phyloP scores from a whole-genome alignment of 2,888 invertebrate species.

The Metellina segmentata region DNA sequence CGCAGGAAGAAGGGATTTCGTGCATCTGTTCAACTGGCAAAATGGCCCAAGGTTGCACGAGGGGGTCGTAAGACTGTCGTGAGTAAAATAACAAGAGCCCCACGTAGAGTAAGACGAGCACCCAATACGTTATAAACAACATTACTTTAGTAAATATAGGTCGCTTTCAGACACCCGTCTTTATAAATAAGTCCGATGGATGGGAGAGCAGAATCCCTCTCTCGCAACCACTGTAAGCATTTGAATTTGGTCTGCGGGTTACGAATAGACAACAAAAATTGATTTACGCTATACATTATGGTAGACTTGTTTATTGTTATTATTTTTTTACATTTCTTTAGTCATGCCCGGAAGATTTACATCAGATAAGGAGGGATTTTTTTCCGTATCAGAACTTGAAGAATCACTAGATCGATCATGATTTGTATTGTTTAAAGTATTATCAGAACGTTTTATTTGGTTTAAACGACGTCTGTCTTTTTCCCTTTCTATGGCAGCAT shows the following conservation, averaged over 20 bases:
- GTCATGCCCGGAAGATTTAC: too few relatives aligned
- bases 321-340: too few relatives aligned
- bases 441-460: too few relatives aligned
- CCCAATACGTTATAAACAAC: background rate
- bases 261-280: background rate
- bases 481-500: too few relatives aligned
- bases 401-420: too few relatives aligned
- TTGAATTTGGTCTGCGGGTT: conserved; percentile 24
- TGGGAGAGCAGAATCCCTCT: background rate
- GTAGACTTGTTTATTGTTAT: too few relatives aligned
- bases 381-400: too few relatives aligned
- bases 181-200: background rate
- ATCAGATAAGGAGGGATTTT: too few relatives aligned
- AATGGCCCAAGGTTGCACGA: background rate
- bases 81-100: too few relatives aligned
- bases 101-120: background rate
- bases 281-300: conserved; percentile 15
- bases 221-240: background rate
- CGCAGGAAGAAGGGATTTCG: background rate
- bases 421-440: too few relatives aligned
- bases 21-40: background rate
- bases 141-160: conserved; percentile 4
- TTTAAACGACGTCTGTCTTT: too few relatives aligned
- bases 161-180: background rate
- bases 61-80: too few relatives aligned